These are phyloP conservation scores for Manduca sexta DNA, from an alignment of 1,140 invertebrate genomes.

Conservation along the genomic window DNA sequence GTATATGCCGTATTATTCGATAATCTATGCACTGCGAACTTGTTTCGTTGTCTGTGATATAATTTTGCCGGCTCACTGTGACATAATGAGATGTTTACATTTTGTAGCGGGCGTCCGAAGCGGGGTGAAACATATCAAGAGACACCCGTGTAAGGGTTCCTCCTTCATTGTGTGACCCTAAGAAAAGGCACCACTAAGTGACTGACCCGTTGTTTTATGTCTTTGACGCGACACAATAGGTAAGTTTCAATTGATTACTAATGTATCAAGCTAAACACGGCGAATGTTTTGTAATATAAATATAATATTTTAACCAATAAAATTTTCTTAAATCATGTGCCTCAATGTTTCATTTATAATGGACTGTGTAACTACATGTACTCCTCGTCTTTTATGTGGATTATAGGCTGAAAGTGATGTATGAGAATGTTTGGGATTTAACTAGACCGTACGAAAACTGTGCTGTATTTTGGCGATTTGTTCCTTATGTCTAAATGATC, in stretches of 20 bases:
- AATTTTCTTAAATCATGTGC: constrained; percentile 4
- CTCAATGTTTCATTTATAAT: background rate
- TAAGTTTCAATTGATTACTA: constrained; percentile 28
- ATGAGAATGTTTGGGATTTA: too few relatives aligned
- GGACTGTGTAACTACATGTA: constrained; percentile 32
- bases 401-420: too few relatives aligned
- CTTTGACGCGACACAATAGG: constrained; percentile 31
- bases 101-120: constrained; percentile 60
- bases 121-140: constrained; percentile 41
- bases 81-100: constrained; percentile 60
- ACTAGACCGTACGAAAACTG: too few relatives aligned
- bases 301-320: constrained; percentile 7
- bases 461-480: too few relatives aligned
- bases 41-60: constrained; percentile 20
- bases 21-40: constrained; percentile 37
- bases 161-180: constrained; percentile 22
- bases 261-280: constrained; percentile 8
- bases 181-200: constrained; percentile 25
- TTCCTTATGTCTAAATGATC: too few relatives aligned
- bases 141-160: constrained; percentile 15
- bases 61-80: constrained; percentile 43
- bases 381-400: background rate
- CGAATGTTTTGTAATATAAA: constrained; percentile 15
- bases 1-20: constrained; percentile 37
- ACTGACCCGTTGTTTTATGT: constrained; percentile 28